phyloP scores from a whole-genome alignment of 1,140 invertebrate genomes.

The Drosophila chauvacae region DNA sequence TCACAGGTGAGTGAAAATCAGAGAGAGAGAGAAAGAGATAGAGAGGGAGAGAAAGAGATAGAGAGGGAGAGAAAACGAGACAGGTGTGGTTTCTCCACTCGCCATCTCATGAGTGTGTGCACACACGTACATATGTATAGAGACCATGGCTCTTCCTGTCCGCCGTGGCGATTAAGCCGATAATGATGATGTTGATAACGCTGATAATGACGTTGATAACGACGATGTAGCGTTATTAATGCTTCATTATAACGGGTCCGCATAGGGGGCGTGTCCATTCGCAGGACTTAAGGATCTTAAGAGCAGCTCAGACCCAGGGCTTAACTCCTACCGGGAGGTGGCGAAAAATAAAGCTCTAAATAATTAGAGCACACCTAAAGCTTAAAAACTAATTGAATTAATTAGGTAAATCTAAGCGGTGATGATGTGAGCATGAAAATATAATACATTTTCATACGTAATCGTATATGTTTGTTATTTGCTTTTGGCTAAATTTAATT shows the following conservation, averaged over 20 bases:
- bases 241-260: slow-evolving; percentile 35
- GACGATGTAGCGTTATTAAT: slow-evolving; percentile 43
- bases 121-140: background rate
- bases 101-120: background rate
- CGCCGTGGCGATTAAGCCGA: slow-evolving; percentile 45
- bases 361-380: background rate
- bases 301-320: background rate
- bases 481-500: slow-evolving; percentile 26
- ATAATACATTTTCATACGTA: background rate
- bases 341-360: background rate
- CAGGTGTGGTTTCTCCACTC: slow-evolving; percentile 25
- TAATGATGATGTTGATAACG: slow-evolving; percentile 55
- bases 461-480: background rate
- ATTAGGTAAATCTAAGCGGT: background rate
- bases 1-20: slow-evolving; percentile 22
- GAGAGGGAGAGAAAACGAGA: slow-evolving; percentile 3
- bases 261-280: background rate
- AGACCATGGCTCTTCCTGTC: slow-evolving; percentile 40
- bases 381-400: background rate
- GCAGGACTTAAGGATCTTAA: slow-evolving; percentile 6
- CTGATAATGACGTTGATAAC: slow-evolving; percentile 43
- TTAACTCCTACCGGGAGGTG: background rate
- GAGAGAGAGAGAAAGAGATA: background rate
- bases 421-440: background rate
- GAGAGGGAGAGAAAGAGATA: background rate